Evolutionary conservation across 1,140 invertebrate genomes (phyloP), one percentile per base, ranked within the genome.

Genomic region (Trigoniulus corallinus): DNA sequence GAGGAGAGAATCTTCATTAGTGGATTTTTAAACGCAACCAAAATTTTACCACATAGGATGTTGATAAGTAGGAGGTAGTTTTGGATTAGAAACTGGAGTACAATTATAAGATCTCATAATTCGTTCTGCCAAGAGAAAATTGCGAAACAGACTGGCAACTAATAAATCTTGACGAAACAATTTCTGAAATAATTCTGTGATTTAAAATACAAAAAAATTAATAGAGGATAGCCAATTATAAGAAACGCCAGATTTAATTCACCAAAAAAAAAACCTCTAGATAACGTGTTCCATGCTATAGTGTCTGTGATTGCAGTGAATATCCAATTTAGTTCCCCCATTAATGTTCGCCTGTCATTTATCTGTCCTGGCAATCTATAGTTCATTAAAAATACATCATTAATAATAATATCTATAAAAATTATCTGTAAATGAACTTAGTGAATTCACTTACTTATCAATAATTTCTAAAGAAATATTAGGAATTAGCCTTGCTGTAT

Each of bases 261-360:
- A 46, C 39, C 43, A 27, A 22, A 51, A 45, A 1, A 21, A 44
- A 39, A 62, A 81, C 81, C 81, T 73, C 78, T 74, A 15, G 91
- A 87, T 53, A 99, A 72, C 40, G 83, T 87, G 64, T 96, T 96
- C 94, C 94, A 99, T 0, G 95, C 95, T 63, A 99, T 98, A n/a
- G 95, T 98, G 66, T 98, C 95, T 1, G 95, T 98, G 49, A 99
- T 97, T 4, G 95, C 95, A 29, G 95, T 98, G 70, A 98, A 98
- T 63, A 99, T 96, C 95, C 95, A 99, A 72, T 98, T 98, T 40
- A 99, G 72, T 72, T 98, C 94, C 48, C 95, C 95, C 52, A 98
- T 75, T 84, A 98, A 93, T 24, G 95, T 97, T 59, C 91, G 76
- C 29, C 95, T 74, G 72, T 98, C 95, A 58, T 83, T 91, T 49